Evolutionary conservation across 2,797 vertebrate genomes (phyloP).

Genomic region (Lacerta viridis): DNA sequence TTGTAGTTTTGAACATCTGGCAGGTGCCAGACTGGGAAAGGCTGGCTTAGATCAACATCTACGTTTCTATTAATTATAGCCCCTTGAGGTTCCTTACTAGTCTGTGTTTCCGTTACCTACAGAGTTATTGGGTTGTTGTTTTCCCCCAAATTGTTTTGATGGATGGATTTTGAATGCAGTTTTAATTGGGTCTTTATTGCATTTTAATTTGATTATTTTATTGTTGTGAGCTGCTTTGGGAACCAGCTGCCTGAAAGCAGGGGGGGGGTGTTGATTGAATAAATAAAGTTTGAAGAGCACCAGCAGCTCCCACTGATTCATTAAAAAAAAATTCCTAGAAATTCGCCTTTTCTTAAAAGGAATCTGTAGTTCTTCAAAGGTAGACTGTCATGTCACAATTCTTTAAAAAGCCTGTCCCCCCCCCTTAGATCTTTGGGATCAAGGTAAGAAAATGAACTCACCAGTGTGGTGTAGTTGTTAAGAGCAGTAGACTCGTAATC

Average conservation of each 20-base stretch:
- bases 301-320: neutral
- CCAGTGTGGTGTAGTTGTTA: too few species aligned
- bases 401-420: neutral
- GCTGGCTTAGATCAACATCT: neutral
- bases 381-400: neutral
- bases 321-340: neutral
- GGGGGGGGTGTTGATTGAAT: neutral
- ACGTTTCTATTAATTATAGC: slow-evolving; percentile 8
- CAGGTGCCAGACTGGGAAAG: neutral
- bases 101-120: neutral
- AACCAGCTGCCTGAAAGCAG: slow-evolving; percentile 20
- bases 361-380: neutral
- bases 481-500: too few species aligned
- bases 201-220: slow-evolving; percentile 44
- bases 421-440: neutral
- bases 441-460: too few species aligned
- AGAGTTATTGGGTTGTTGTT: neutral
- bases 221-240: slow-evolving; percentile 23
- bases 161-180: slow-evolving; percentile 36
- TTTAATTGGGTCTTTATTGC: slow-evolving; percentile 44
- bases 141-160: slow-evolving; percentile 21
- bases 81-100: neutral
- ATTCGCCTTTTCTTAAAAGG: neutral
- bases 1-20: too few species aligned
- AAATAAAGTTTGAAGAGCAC: slow-evolving; percentile 9